These are phyloP conservation scores for Bettongia penicillata DNA, from an alignment of 2,113 vertebrate species.

Conservation along the genomic window DNA sequence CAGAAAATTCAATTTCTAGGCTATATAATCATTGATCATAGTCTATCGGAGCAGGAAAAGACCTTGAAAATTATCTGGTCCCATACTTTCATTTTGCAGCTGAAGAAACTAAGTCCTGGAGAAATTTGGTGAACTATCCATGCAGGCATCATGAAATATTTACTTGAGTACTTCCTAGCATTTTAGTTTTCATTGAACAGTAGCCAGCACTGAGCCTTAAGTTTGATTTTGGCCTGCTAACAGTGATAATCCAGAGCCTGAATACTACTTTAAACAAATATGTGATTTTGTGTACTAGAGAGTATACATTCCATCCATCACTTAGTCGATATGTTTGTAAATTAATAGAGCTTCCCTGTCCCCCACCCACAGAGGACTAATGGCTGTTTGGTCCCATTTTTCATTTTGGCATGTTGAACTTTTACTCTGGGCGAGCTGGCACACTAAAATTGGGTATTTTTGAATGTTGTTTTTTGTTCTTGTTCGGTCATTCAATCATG, in stretches of 20 bases:
- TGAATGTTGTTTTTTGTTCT: not conserved
- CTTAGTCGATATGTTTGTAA: not conserved
- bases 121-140: not conserved
- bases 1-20: not conserved
- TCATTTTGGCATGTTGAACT: not conserved
- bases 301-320: not conserved
- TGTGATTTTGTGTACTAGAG: not conserved
- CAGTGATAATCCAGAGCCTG: not conserved
- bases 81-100: not conserved
- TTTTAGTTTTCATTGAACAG: conserved; percentile 8
- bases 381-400: not conserved
- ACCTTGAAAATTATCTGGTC: not conserved
- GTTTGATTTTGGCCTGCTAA: not conserved
- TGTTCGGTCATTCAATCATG: not conserved
- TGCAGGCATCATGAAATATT: not conserved
- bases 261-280: not conserved
- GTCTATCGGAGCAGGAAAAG: not conserved
- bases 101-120: not conserved
- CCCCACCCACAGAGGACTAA: not conserved
- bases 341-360: not conserved
- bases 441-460: not conserved
- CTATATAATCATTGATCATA: not conserved
- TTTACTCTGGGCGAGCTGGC: not conserved
- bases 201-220: not conserved
- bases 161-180: not conserved